Evolutionary conservation across 2,888 invertebrate species (phyloP), one percentile per base, ranked within the genome.

Genomic region (Drosophila pseudotalamancana): DNA sequence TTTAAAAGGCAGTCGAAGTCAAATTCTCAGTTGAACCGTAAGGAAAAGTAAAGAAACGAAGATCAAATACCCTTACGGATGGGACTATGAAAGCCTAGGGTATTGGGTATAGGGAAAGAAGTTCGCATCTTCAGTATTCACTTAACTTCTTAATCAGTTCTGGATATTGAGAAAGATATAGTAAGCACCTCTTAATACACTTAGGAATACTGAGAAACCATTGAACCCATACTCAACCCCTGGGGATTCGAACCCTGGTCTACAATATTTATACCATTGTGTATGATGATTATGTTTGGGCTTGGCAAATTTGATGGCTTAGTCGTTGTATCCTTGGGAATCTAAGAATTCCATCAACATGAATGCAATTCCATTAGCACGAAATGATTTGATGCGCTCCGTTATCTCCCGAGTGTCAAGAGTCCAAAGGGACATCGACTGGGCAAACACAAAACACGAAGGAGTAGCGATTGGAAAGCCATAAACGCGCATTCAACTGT

Each of bases 331-430:
- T 27, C 18, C 21, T 27, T 9, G 9, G 63, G 31, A 39, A 29
- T 35, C 60, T 54, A 65, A 77, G 67, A 76, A 77, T 70, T 73
- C 87, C 84, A 84, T 88, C 87, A 88, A 81, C 84, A 81, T 72
- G 73, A 72, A 54, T 73, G 88, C 86, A 82, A 86, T 87, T 86
- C 84, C 89, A 88, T 88, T 87, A 88, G 87, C 85, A 64, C 70
- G 68, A 83, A 88, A 87, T 87, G 88, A 87, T 87, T 85, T 82
- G 73, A 79, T 73, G 87, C 74, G 77, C 71, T 67, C 60, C 53
- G 55, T 60, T 67, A 63, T 74, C 66, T 43, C 50, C 49, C 48
- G 54, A 48, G 66, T 57, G 57, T 66, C 46, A 66, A 76, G 61
- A 31, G 72, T 50, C 53, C 65, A 37, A 37, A 27, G 31, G 48